Evolutionary conservation across 2,113 vertebrate species (phyloP).

Genomic region (Ceyx margarethae): DNA sequence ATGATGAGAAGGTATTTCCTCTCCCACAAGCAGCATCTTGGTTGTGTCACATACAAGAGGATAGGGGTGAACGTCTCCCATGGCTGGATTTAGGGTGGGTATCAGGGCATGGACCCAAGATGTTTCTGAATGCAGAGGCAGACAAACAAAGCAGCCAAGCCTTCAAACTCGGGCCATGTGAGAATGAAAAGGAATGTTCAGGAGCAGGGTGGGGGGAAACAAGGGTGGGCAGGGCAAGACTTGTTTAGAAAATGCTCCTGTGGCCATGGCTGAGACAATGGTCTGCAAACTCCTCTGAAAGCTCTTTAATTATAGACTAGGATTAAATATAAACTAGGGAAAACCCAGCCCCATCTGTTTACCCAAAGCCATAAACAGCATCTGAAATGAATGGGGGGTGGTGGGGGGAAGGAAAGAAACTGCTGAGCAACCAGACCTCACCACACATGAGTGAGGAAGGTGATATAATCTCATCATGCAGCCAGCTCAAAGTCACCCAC

Average conservation of each 20-base stretch:
- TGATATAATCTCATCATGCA: fast-evolving
- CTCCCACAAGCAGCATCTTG: not conserved
- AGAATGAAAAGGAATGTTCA: not conserved
- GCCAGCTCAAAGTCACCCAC: not conserved
- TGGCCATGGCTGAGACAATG: not conserved
- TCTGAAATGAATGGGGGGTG: not conserved
- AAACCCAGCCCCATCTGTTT: conserved; percentile 19
- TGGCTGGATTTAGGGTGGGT: not conserved
- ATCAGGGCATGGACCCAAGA: too few relatives aligned
- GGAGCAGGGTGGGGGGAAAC: not conserved
- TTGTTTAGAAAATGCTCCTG: conserved; percentile 10
- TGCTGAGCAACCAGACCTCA: not conserved
- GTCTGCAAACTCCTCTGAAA: not conserved
- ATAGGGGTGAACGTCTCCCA: fast-evolving
- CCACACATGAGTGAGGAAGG: fast-evolving
- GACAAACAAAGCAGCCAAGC: not conserved
- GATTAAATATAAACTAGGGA: conserved; percentile 29
- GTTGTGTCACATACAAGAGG: not conserved
- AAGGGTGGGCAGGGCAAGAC: not conserved
- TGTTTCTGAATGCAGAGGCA: not conserved
- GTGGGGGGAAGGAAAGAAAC: not conserved
- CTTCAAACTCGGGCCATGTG: not conserved
- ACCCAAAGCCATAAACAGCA: not conserved
- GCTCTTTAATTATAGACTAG: not conserved
- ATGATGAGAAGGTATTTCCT: not conserved